These are phyloP conservation scores for Ethmia dodecea DNA, from an alignment of 2,888 invertebrate genomes.

Conservation along the genomic window DNA sequence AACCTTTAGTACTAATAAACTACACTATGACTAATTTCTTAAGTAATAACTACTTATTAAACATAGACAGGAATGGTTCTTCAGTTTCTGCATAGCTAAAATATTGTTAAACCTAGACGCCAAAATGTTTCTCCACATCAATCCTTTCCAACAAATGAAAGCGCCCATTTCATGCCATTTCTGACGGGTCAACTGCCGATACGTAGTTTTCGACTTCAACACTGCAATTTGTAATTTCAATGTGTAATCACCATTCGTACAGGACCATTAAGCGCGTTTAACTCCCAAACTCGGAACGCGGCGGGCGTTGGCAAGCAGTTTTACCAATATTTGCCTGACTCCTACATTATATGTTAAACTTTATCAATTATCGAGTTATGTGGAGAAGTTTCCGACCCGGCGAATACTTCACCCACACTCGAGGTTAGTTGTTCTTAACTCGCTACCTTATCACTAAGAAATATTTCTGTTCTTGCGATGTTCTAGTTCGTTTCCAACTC, in stretches of 20 bases:
- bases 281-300: conserved; percentile 15
- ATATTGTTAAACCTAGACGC: no score
- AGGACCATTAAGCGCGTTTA: conserved; percentile 41
- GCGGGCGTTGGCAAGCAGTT: conserved; percentile 33
- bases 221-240: conserved; percentile 17
- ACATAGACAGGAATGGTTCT: no score
- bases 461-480: conserved; percentile 7
- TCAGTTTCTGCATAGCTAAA: no score
- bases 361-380: conserved; percentile 70
- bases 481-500: no score
- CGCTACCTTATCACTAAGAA: conserved; percentile 39
- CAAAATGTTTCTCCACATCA: no score
- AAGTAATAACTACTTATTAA: no score
- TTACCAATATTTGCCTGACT: conserved; percentile 52
- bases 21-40: no score
- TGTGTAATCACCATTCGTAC: conserved; percentile 47
- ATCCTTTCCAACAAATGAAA: no score
- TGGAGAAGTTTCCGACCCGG: conserved; percentile 43
- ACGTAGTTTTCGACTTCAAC: conserved; percentile 32
- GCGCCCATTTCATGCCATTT: no score
- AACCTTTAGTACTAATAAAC: no score
- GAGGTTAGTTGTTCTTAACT: conserved; percentile 34
- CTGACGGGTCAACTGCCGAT: conserved; percentile 9
- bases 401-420: conserved; percentile 48
- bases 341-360: conserved; percentile 47